Conservation (phyloP, 2,888 invertebrate species). For the Osmoderma eremita region DNA sequence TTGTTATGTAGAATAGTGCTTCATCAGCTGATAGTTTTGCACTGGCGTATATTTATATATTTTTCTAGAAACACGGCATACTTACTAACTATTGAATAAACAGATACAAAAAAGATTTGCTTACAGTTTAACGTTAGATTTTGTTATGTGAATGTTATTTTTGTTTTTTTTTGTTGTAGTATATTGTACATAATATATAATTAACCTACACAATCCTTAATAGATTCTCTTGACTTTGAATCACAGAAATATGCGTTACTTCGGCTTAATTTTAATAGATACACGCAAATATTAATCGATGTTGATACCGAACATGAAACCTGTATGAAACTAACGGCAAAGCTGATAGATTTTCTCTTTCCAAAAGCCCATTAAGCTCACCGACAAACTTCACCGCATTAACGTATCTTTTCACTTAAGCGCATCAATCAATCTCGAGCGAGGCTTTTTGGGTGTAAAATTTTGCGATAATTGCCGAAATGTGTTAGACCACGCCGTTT, state of each 20-base stretch:
- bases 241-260: not conserved
- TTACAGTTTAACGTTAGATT: too few relatives aligned
- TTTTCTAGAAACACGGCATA: too few relatives aligned
- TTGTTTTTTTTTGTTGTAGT: too few relatives aligned
- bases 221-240: not conserved
- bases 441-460: not conserved
- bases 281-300: constrained; percentile 1
- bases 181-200: not conserved
- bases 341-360: not conserved
- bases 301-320: not conserved
- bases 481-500: not conserved
- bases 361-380: constrained; percentile 1
- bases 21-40: too few relatives aligned
- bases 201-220: too few relatives aligned
- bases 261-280: too few relatives aligned
- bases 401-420: constrained; percentile 3
- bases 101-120: too few relatives aligned
- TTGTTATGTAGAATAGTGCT: too few relatives aligned
- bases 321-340: too few relatives aligned
- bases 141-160: too few relatives aligned
- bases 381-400: not conserved
- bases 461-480: constrained; percentile 19
- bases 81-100: too few relatives aligned
- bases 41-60: too few relatives aligned
- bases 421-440: constrained; percentile 5